Base-by-base conservation (phyloP, 1,140 invertebrate species). In the Neodiprion fabricii region DNA sequence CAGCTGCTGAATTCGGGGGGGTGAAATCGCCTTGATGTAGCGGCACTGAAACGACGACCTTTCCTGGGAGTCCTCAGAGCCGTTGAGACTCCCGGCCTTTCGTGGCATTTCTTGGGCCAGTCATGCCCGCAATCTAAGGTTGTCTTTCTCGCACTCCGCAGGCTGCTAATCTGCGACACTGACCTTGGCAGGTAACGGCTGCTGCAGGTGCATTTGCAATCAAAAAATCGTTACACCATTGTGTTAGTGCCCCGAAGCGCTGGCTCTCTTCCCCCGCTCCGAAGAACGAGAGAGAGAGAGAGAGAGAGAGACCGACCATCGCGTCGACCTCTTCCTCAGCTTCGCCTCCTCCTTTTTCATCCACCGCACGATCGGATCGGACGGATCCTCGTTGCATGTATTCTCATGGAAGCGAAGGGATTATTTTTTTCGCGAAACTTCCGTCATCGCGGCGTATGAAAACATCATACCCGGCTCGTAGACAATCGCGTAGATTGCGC, bases 121-220 rank as follows among this genome's bases (percentile, higher is more conserved):
- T 61, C 53, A 61, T 61, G 53, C 53, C 53, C 53, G 53, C 53
- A 14, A 61, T 9, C 11, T 61, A 14, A 40, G 11, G 53, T 9
- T 61, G 53, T 61, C 53, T 61, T 61, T 61, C 5, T 61, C 53
- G 53, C 53, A 17, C 53, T 61, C 53, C 53, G 28, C 28, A 40
- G 53, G 53, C 53, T 61, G 68, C 11, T 69, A 47, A 21, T 69
- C 67, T 47, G 40, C 67, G 67, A 69, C 67, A 47, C 67, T 69
- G 67, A 69, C 67, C 67, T 69, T 69, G 67, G 67, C 67, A 8
- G 7, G 67, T 47, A 69, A 23, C 67, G 67, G 8, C 12, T 11
- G 53, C 53, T 69, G 67, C 67, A 69, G 67, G 67, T 69, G 67
- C 67, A 69, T 47, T 69, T 69, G 67, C 67, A 69, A 69, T 69